Base-by-base conservation (phyloP, 2,113 vertebrate genomes). In the Acanthisitta chloris region DNA sequence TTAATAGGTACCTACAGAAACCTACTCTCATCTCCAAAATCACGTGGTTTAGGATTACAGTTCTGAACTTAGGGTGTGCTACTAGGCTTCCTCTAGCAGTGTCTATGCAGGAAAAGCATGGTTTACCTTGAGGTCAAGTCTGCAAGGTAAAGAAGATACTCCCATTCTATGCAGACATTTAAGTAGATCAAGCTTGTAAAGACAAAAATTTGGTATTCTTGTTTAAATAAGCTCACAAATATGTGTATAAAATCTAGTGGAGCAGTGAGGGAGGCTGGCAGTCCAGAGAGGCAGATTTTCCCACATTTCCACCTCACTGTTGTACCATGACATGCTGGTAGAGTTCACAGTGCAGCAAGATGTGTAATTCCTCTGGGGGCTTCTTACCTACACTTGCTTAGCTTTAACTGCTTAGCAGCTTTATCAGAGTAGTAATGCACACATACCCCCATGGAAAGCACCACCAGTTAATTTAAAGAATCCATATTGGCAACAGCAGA, bases 41-140 rank as follows among this genome's bases (percentile, higher is more conserved):
- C 34, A 46, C 6, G 13, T 61, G 13, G 12, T 81, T 64, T 73
- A 54, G 31, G 33, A 73, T 86, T 42, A 42, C 5, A 54, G 25
- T 34, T 73, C 65, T 86, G 81, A 49, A 59, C 49, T 14, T 34
- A 18, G 15, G 23, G 15, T 14, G 12, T 49, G 55, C n/a, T n/a
- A n/a, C n/a, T n/a, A n/a, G 49, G 18, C 25, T 74, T 59, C 48
- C 45, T 74, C 31, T 36, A 73, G 45, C 16, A 49, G n/a, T 6
- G 14, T 8, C 79, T 40, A 24, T 17, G 33, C 62, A 82, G 29
- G 25, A 2, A 46, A 15, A 48, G 15, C 38, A 69, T 0, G 0
- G 25, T 59, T 91, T 74, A 45, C 11, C 13, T 14, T 31, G 61
- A 49, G n/a, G 72, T 15, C 2, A 15, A 51, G 29, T 21, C 45